Evolutionary conservation across 2,888 invertebrate genomes (phyloP).

Genomic region (Ennomos erosarius): DNA sequence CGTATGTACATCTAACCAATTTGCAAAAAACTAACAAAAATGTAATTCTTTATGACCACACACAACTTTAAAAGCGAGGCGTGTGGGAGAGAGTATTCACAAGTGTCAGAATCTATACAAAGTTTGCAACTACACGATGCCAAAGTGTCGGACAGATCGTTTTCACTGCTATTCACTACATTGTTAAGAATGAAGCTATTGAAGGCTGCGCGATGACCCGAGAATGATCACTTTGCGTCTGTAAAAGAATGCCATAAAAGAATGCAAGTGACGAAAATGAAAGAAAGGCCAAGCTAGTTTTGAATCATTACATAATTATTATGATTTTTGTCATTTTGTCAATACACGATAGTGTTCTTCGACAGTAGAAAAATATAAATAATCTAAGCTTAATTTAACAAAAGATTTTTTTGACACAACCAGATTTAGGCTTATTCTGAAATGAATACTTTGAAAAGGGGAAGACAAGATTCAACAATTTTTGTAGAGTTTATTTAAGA

Average conservation of each 20-base stretch:
- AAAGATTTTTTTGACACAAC: too few relatives aligned
- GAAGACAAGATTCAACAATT: not conserved
- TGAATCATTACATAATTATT: too few relatives aligned
- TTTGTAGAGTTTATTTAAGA: too few relatives aligned
- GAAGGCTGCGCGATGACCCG: slow-evolving; percentile 8
- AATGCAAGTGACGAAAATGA: slow-evolving; percentile 1
- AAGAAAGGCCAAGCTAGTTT: too few relatives aligned
- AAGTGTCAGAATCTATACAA: slow-evolving; percentile 19
- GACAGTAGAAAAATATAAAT: too few relatives aligned
- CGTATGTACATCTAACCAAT: not conserved
- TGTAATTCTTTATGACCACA: not conserved
- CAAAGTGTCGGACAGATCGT: slow-evolving; percentile 17
- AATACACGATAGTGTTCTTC: too few relatives aligned
- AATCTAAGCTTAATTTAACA: too few relatives aligned
- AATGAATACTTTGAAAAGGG: not conserved
- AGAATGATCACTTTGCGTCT: slow-evolving; percentile 8
- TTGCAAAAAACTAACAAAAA: too few relatives aligned
- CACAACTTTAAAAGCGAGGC: not conserved
- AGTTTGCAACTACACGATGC: slow-evolving; percentile 19
- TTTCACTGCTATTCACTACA: slow-evolving; percentile 25
- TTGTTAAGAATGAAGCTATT: slow-evolving; percentile 17
- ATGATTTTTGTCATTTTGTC: too few relatives aligned
- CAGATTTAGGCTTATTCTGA: not conserved
- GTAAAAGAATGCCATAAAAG: slow-evolving; percentile 4
- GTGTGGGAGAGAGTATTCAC: slow-evolving; percentile 16